These are phyloP conservation scores for Sterna hirundo DNA, from an alignment of 2,113 vertebrate genomes.

Conservation along the genomic window DNA sequence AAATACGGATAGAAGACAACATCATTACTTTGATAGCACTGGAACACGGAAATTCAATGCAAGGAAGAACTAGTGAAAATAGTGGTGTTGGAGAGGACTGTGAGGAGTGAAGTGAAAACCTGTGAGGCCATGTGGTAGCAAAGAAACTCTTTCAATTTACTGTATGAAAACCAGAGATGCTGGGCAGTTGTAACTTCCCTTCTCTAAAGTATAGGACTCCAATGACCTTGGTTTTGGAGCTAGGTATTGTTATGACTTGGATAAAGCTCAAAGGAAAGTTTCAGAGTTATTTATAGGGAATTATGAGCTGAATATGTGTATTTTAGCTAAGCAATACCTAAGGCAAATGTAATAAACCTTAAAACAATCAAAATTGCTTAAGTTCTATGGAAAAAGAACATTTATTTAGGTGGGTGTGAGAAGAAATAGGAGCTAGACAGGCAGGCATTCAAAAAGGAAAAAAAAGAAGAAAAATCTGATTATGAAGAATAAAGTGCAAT, in stretches of 20 bases:
- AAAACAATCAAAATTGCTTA: neutral
- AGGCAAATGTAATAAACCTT: conserved; percentile 5
- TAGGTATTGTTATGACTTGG: neutral
- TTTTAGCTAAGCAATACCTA: conserved; percentile 16
- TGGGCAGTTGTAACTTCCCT: neutral
- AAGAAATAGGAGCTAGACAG: neutral
- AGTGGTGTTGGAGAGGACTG: neutral
- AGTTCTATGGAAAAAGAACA: neutral
- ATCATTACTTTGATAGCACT: neutral
- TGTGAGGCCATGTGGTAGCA: neutral
- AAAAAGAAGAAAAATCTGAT: neutral
- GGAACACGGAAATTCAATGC: neutral
- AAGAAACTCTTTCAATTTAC: neutral
- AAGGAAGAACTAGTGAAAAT: neutral
- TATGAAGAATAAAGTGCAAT: neutral
- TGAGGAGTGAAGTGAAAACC: neutral
- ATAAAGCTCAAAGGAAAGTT: conserved; percentile 19
- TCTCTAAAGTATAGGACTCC: neutral
- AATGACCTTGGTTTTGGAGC: neutral
- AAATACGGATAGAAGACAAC: neutral
- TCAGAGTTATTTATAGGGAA: neutral
- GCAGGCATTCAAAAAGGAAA: neutral
- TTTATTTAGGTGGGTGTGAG: neutral
- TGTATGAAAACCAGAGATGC: neutral
- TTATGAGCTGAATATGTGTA: neutral